Evolutionary conservation across 2,113 vertebrate species (phyloP).

Genomic region (Malurus alboscapulatus): DNA sequence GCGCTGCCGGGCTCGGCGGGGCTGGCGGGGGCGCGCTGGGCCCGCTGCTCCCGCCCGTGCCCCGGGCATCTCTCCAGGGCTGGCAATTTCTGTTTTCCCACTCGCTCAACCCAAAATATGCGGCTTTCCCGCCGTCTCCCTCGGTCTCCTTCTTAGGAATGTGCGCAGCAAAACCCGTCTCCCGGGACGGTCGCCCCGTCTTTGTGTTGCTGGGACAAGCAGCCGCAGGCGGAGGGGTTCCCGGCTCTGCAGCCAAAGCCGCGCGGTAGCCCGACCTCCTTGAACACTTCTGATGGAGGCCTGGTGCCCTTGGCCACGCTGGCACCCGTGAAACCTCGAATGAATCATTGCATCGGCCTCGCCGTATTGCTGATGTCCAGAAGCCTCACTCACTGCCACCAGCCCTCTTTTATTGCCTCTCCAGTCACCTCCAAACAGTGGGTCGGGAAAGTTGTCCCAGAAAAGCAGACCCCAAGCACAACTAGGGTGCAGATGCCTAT

Average conservation of each 20-base stretch:
- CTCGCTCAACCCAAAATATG: rapidly evolving
- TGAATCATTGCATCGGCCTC: background rate
- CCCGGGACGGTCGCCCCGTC: too few species aligned
- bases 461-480: background rate
- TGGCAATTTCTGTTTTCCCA: background rate
- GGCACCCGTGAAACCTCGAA: background rate
- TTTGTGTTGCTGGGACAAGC: background rate
- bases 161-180: rapidly evolving
- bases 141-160: background rate
- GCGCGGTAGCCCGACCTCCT: background rate
- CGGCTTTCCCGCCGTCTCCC: background rate
- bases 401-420: background rate
- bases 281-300: background rate
- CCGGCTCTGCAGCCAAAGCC: background rate
- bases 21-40: background rate
- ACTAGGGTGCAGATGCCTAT: background rate
- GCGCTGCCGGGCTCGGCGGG: background rate
- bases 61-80: background rate
- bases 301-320: background rate
- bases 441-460: background rate
- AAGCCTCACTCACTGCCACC: background rate
- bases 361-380: background rate
- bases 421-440: background rate
- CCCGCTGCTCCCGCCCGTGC: background rate
- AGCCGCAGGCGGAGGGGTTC: background rate